Evolutionary conservation across 1,140 invertebrate genomes (phyloP).

Genomic region (Leptinotarsa defecta): DNA sequence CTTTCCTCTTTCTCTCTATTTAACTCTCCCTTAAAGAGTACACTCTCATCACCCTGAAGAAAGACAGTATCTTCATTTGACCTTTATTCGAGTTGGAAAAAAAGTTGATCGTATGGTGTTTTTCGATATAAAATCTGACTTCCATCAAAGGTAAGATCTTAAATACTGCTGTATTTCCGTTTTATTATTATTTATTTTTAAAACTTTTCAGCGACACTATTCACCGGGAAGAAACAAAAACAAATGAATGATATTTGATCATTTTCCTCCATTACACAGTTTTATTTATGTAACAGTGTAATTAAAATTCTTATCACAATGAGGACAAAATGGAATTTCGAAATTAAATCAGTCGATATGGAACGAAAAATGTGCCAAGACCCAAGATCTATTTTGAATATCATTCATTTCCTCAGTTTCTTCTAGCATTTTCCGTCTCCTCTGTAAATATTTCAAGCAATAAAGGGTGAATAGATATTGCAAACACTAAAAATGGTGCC

Average conservation of each 20-base stretch:
- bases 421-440: background rate
- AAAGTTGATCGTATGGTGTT: no score
- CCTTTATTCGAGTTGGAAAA: no score
- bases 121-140: no score
- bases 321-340: no score
- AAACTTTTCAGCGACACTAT: background rate
- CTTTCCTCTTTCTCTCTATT: no score
- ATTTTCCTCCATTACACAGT: background rate
- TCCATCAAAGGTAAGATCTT: no score
- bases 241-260: background rate
- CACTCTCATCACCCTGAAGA: no score
- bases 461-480: constrained; percentile 13
- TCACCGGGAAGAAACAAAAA: background rate
- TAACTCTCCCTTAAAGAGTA: no score
- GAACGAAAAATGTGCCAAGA: background rate
- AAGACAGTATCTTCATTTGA: no score
- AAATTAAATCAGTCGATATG: no score
- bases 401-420: background rate
- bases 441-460: constrained; percentile 24
- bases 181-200: background rate
- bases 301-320: no score
- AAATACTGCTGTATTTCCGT: background rate
- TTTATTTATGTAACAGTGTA: no score
- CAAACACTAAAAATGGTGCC: constrained; percentile 30
- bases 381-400: background rate